Evolutionary conservation across 2,888 invertebrate species (phyloP).

Genomic region (Dasypogon diadema): DNA sequence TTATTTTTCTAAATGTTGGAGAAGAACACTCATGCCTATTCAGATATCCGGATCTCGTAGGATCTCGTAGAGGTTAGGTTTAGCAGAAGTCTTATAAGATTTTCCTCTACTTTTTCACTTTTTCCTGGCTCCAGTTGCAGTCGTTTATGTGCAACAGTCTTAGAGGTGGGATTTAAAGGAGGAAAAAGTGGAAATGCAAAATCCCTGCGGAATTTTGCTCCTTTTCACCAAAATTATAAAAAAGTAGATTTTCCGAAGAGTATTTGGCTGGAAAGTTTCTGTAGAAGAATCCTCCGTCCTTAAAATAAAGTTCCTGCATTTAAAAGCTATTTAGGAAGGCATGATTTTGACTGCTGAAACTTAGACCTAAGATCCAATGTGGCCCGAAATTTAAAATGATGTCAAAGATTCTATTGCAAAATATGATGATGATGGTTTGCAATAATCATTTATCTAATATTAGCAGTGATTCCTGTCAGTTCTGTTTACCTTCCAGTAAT

Average conservation of each 20-base stretch:
- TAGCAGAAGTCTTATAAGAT: conserved; percentile 26
- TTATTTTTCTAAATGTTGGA: conserved; percentile 26
- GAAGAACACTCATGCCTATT: conserved; percentile 27
- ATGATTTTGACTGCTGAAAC: too few relatives aligned
- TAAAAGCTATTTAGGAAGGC: too few relatives aligned
- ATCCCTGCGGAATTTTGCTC: background rate
- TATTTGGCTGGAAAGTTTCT: background rate
- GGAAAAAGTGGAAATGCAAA: background rate
- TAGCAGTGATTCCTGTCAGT: too few relatives aligned
- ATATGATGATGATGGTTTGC: too few relatives aligned
- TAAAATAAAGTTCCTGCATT: too few relatives aligned
- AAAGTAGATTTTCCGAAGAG: background rate
- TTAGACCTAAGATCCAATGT: too few relatives aligned
- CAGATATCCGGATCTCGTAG: conserved; percentile 18
- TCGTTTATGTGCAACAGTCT: conserved; percentile 1
- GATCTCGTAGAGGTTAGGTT: background rate
- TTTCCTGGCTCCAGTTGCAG: conserved; percentile 20
- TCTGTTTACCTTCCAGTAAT: too few relatives aligned
- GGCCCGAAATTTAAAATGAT: too few relatives aligned
- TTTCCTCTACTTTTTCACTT: background rate
- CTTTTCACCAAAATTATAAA: background rate
- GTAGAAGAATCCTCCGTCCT: background rate
- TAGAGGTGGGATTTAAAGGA: conserved; percentile 2
- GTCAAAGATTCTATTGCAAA: too few relatives aligned
- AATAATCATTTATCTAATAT: too few relatives aligned